Conservation (phyloP, 1,140 invertebrate genomes). For the Heliothis subflexa region DNA sequence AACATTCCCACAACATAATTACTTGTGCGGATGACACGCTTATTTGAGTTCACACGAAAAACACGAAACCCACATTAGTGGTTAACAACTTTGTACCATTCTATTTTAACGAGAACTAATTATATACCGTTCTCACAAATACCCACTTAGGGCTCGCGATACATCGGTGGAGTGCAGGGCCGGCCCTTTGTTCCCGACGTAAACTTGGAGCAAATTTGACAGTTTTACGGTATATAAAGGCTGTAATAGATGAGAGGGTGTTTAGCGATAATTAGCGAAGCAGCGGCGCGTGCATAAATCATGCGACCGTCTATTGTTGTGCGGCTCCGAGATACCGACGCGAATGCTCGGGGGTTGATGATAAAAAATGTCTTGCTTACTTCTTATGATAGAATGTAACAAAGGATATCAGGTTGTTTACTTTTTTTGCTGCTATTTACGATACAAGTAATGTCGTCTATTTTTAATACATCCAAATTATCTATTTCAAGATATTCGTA, state of each 20-base stretch:
- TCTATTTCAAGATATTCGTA: too few species aligned
- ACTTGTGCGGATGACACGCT: not conserved
- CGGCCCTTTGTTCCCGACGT: conserved; percentile 43
- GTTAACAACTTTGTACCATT: conserved; percentile 29
- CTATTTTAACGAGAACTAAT: conserved; percentile 46
- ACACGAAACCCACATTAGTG: conserved; percentile 7
- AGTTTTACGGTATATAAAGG: conserved; percentile 58
- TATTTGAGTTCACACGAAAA: not conserved
- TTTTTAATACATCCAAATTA: too few species aligned
- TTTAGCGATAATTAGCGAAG: conserved; percentile 66
- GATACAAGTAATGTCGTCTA: too few species aligned
- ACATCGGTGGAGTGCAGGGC: conserved; percentile 38
- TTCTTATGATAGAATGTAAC: too few species aligned
- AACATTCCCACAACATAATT: not conserved
- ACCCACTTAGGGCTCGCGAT: conserved; percentile 40
- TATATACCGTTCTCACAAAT: conserved; percentile 24
- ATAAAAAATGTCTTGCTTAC: not conserved
- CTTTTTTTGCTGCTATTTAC: too few species aligned
- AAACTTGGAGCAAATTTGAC: conserved; percentile 57
- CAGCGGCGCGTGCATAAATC: conserved; percentile 61
- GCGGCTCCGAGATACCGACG: not conserved
- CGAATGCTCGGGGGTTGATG: too few species aligned
- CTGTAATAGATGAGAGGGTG: conserved; percentile 58
- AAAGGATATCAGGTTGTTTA: too few species aligned
- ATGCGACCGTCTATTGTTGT: conserved; percentile 53